Conservation (phyloP, 2,113 vertebrate species). For the Acrocephalus kingi region DNA sequence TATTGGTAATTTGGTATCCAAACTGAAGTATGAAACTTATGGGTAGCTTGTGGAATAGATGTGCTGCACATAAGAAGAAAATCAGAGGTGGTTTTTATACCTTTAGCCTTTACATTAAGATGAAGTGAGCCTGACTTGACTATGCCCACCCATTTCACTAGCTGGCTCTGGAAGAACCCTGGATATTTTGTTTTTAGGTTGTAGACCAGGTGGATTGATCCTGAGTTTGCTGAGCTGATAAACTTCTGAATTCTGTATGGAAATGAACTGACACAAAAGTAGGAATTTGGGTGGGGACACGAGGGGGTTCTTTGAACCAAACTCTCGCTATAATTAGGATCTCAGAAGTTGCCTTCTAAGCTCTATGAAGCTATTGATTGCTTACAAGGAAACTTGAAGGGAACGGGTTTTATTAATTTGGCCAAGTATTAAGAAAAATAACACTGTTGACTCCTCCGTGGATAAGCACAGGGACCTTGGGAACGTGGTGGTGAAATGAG, state of each 20-base stretch:
- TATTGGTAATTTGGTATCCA: background rate
- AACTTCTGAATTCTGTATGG: background rate
- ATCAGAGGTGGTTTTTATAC: background rate
- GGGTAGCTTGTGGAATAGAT: background rate
- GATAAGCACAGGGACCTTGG: background rate
- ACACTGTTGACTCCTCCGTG: background rate
- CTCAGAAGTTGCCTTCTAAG: background rate
- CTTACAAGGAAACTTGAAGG: background rate
- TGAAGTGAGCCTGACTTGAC: background rate
- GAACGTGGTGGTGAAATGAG: background rate
- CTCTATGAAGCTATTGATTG: background rate
- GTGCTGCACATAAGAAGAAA: background rate
- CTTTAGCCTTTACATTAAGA: background rate
- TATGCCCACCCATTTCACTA: background rate
- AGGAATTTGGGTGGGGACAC: background rate
- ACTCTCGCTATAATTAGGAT: background rate
- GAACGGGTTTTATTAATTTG: background rate
- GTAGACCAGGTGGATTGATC: background rate
- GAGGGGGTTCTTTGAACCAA: background rate
- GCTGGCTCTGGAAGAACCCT: background rate
- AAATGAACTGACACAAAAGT: background rate
- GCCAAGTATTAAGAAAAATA: background rate
- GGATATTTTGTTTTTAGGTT: background rate
- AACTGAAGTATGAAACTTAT: background rate
- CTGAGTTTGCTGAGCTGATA: background rate